Conservation (phyloP, 2,113 vertebrate species). For the Chaetura pelagica region DNA sequence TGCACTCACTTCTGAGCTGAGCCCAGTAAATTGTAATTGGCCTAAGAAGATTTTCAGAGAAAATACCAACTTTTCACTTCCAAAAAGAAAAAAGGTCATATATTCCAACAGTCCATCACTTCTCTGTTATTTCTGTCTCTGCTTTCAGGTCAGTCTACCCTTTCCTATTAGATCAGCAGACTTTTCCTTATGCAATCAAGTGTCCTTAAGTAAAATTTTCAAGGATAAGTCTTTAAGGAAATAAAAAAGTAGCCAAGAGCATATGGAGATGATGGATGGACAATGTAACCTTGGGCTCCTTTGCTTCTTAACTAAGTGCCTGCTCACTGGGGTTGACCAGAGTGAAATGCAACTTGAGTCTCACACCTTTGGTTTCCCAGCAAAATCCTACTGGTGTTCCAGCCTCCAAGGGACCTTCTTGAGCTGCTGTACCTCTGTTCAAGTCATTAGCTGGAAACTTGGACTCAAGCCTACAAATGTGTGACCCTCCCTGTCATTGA, state of each 20-base stretch:
- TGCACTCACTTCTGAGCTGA: background rate
- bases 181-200: background rate
- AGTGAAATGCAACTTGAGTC: background rate
- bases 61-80: background rate
- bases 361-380: background rate
- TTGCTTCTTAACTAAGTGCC: background rate
- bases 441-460: slow-evolving; percentile 16
- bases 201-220: background rate
- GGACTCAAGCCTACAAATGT: background rate
- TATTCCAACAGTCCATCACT: background rate
- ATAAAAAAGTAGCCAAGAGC: background rate
- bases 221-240: background rate
- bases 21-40: background rate
- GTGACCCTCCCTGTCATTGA: background rate
- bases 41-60: background rate
- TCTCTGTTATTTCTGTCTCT: background rate
- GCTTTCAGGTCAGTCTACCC: background rate
- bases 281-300: background rate
- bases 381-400: background rate
- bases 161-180: background rate
- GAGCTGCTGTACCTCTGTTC: background rate
- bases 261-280: background rate
- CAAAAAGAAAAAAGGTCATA: background rate
- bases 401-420: background rate
- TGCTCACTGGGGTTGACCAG: background rate